These are phyloP conservation scores for Theretra japonica DNA, from an alignment of 2,888 invertebrate genomes.

Conservation along the genomic window DNA sequence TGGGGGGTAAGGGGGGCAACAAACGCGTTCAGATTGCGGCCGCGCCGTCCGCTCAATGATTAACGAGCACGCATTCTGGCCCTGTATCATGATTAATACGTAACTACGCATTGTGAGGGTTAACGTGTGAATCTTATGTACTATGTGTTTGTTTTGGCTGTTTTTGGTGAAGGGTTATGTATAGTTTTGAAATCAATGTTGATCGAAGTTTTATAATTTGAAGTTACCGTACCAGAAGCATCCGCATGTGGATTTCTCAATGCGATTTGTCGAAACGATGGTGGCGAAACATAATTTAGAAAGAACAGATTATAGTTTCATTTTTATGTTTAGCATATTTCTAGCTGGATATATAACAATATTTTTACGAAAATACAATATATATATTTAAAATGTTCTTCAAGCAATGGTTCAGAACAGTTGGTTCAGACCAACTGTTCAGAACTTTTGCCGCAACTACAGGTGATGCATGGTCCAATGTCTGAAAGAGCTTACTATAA, in stretches of 20 bases:
- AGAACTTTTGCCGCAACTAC: too few species aligned
- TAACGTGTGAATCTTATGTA: slow-evolving; percentile 39
- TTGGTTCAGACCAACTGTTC: too few species aligned
- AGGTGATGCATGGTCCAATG: too few species aligned
- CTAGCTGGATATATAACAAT: too few species aligned
- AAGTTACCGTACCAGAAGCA: not conserved
- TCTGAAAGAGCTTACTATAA: too few species aligned
- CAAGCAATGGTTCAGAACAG: too few species aligned
- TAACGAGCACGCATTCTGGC: slow-evolving; percentile 75
- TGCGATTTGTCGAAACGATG: too few species aligned
- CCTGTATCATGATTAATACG: slow-evolving; percentile 80
- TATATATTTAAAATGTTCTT: too few species aligned
- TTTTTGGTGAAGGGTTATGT: slow-evolving; percentile 3
- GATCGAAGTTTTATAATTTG: not conserved
- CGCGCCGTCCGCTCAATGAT: slow-evolving; percentile 75
- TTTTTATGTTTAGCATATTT: too few species aligned
- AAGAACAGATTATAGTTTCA: too few species aligned
- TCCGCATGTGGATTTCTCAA: not conserved
- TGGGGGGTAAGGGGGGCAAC: slow-evolving; percentile 2
- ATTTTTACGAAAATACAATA: too few species aligned
- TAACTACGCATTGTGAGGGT: slow-evolving; percentile 65
- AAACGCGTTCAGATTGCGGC: slow-evolving; percentile 66
- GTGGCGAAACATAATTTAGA: too few species aligned
- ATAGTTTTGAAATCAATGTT: not conserved
- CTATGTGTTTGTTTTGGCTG: slow-evolving; percentile 22